Evolutionary conservation across 2,888 invertebrate species (phyloP).

Genomic region (Sphaerophoria rueppellii): DNA sequence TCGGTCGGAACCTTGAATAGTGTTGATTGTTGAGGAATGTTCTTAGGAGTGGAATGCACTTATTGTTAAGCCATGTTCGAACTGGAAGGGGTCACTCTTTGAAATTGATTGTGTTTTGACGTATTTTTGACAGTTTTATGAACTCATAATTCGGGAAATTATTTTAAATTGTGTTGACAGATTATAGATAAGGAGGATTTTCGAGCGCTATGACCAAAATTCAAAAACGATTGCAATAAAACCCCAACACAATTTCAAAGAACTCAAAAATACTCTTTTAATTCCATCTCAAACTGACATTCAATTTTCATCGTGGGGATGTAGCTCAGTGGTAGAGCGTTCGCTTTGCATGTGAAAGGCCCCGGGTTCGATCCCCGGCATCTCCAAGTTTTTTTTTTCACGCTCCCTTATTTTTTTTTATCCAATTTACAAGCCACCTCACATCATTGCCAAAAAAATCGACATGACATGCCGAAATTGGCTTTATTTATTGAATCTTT

Average conservation of each 20-base stretch:
- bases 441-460: neutral
- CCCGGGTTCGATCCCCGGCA: slow-evolving; percentile 80
- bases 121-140: too few species aligned
- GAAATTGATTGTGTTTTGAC: too few species aligned
- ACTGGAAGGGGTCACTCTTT: neutral
- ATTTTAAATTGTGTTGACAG: too few species aligned
- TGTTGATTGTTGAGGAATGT: too few species aligned
- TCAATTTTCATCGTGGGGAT: slow-evolving; percentile 74
- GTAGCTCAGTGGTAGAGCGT: slow-evolving; percentile 80
- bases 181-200: too few species aligned
- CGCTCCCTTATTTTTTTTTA: slow-evolving; percentile 10
- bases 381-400: slow-evolving; percentile 73
- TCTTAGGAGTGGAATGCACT: too few species aligned
- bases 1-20: too few species aligned
- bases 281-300: neutral
- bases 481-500: slow-evolving; percentile 8
- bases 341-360: slow-evolving; percentile 80
- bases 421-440: neutral
- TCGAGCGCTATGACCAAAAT: too few species aligned
- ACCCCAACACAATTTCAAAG: too few species aligned
- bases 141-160: too few species aligned
- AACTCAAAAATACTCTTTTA: too few species aligned
- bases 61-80: neutral
- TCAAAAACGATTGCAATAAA: too few species aligned
- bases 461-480: neutral